Evolutionary conservation across 2,888 invertebrate genomes (phyloP).

Genomic region (Standfussiana lucernea): DNA sequence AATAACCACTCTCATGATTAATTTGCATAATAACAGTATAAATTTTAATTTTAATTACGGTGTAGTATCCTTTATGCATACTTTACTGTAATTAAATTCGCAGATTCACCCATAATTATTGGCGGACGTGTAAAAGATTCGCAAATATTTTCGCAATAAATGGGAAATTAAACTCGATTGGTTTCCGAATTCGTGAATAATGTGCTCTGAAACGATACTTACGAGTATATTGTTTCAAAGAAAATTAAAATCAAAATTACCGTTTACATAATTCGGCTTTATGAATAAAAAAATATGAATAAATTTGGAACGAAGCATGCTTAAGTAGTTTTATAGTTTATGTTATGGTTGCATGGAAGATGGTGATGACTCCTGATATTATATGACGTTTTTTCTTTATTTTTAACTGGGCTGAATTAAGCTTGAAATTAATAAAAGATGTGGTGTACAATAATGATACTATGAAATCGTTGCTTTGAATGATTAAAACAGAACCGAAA

Average conservation of each 20-base stretch:
- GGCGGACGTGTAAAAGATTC: constrained; percentile 32
- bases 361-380: not conserved
- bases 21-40: constrained; percentile 48
- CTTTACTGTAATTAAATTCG: constrained; percentile 54
- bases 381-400: not conserved
- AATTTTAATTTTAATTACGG: constrained; percentile 55
- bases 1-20: constrained; percentile 47
- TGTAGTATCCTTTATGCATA: constrained; percentile 56
- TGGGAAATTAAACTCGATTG: constrained; percentile 27
- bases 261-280: not conserved
- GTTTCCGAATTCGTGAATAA: constrained; percentile 1
- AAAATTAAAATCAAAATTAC: constrained; percentile 13
- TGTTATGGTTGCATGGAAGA: not conserved
- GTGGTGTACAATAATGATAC: not conserved
- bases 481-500: not conserved
- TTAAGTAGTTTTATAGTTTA: not conserved
- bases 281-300: not conserved
- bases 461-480: not conserved
- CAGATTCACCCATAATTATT: constrained; percentile 43
- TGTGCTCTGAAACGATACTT: not conserved
- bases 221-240: constrained; percentile 23
- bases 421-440: not conserved
- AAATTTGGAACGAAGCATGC: not conserved
- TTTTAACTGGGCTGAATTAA: not conserved
- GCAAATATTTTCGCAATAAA: constrained; percentile 38